Conservation (phyloP, 1,140 invertebrate genomes). For the Teleogryllus occipitalis region DNA sequence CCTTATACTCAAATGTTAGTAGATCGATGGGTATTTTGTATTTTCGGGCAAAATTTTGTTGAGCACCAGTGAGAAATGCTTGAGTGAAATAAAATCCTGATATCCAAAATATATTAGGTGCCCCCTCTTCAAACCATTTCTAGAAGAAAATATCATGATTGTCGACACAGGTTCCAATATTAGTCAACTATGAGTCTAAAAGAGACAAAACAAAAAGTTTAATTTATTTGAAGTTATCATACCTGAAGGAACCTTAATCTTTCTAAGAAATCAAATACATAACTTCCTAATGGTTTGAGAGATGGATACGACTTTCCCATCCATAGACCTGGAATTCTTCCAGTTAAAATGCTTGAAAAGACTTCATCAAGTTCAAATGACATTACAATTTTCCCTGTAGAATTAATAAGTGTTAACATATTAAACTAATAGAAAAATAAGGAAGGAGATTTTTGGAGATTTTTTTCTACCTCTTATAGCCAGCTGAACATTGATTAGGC, state of each 20-base stretch:
- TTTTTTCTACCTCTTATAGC: constrained; percentile 69
- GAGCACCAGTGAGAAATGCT: constrained; percentile 86
- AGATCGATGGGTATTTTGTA: constrained; percentile 86
- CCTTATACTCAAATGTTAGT: constrained; percentile 73
- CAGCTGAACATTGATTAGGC: constrained; percentile 71
- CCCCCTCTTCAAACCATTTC: constrained; percentile 64
- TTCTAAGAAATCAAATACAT: constrained; percentile 77
- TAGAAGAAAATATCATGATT: background rate
- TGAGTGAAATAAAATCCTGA: constrained; percentile 94
- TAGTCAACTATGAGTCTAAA: too few relatives aligned
- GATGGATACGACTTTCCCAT: constrained; percentile 83
- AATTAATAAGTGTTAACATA: constrained; percentile 12
- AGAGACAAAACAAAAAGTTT: background rate
- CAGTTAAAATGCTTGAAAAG: constrained; percentile 69
- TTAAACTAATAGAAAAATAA: constrained; percentile 22
- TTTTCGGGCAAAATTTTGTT: constrained; percentile 89
- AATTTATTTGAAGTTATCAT: constrained; percentile 16
- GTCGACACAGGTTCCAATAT: background rate
- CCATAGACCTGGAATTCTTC: constrained; percentile 78
- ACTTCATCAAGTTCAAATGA: constrained; percentile 82
- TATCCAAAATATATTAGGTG: constrained; percentile 80
- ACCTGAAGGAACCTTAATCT: constrained; percentile 74
- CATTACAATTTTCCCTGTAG: constrained; percentile 68
- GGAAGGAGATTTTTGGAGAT: constrained; percentile 10
- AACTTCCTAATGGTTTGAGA: constrained; percentile 83